These are phyloP conservation scores for Manduca sexta DNA, from an alignment of 1,140 invertebrate genomes.

Conservation along the genomic window DNA sequence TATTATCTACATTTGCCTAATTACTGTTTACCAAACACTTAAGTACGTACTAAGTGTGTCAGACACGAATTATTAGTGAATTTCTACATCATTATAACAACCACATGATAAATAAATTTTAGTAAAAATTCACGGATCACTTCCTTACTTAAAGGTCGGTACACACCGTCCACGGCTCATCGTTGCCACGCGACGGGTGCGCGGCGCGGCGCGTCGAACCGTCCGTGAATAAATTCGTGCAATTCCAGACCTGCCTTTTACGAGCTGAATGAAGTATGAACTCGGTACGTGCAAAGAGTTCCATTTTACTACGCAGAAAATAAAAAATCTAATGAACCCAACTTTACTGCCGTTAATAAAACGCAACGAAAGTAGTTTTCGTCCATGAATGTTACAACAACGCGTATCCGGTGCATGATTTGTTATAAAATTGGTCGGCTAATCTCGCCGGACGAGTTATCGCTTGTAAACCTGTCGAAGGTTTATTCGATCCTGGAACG, in stretches of 20 bases:
- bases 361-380: slow-evolving; percentile 22
- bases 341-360: slow-evolving; percentile 37
- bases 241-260: slow-evolving; percentile 27
- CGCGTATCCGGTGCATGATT: slow-evolving; percentile 15
- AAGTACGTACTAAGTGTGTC: too few relatives aligned
- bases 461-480: background rate
- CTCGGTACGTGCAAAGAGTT: slow-evolving; percentile 22
- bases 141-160: too few relatives aligned
- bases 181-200: slow-evolving; percentile 2
- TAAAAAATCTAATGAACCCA: slow-evolving; percentile 37
- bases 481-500: too few relatives aligned
- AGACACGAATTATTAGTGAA: too few relatives aligned
- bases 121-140: too few relatives aligned
- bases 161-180: too few relatives aligned
- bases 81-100: too few relatives aligned
- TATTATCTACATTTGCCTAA: too few relatives aligned
- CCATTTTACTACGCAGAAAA: slow-evolving; percentile 29
- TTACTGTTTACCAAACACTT: too few relatives aligned
- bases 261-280: slow-evolving; percentile 35
- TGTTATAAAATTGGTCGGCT: slow-evolving; percentile 12
- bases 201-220: background rate
- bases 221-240: slow-evolving; percentile 30
- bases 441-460: slow-evolving; percentile 2
- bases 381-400: slow-evolving; percentile 14
- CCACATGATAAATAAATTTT: too few relatives aligned